phyloP scores from a whole-genome alignment of 1,140 invertebrate genomes.

The Zaprionus capensis region DNA sequence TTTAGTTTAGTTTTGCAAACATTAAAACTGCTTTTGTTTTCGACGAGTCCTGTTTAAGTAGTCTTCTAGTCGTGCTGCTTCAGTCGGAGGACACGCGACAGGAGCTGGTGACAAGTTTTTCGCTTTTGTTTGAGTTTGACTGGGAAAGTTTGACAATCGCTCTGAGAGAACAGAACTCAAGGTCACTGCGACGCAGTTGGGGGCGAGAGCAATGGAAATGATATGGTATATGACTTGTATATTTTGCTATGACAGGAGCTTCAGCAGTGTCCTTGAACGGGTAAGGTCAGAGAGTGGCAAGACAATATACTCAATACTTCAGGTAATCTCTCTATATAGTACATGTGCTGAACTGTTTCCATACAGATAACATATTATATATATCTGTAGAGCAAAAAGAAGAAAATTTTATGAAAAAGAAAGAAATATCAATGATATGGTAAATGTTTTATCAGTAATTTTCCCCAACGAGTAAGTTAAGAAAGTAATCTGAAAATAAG shows the following conservation, averaged over 20 bases:
- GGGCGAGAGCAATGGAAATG: conserved; percentile 1
- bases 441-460: too few species aligned
- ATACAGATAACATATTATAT: neutral
- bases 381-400: neutral
- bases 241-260: conserved; percentile 16
- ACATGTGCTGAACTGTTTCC: too few species aligned
- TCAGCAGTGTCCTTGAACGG: conserved; percentile 22
- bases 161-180: conserved; percentile 39
- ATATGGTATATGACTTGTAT: neutral
- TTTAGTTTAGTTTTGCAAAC: conserved; percentile 52
- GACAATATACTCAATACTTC: neutral
- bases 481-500: too few species aligned
- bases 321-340: neutral
- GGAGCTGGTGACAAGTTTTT: conserved; percentile 78
- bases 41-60: conserved; percentile 66
- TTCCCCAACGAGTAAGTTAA: too few species aligned
- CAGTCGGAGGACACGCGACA: conserved; percentile 81
- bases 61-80: conserved; percentile 70
- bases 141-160: conserved; percentile 40
- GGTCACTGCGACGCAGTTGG: conserved; percentile 19
- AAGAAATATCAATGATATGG: too few species aligned
- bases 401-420: too few species aligned
- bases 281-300: neutral
- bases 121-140: conserved; percentile 28
- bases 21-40: conserved; percentile 41